phyloP scores from a whole-genome alignment of 37 sponge, comb jelly and placozoan genomes.

The Amphimedon queenslandica region DNA sequence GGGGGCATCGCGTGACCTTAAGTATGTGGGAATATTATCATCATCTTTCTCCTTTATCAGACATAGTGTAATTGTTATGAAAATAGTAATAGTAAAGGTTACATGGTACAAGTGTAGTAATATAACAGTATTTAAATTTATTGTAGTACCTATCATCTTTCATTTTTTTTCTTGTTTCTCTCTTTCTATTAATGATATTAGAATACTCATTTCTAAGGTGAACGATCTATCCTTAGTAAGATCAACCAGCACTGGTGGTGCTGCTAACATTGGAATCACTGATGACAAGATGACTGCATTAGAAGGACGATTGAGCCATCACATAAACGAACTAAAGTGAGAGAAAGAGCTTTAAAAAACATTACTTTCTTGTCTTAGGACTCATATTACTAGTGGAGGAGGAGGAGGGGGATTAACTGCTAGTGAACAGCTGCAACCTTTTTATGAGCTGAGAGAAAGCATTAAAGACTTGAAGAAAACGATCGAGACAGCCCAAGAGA shows the following conservation, averaged over 20 bases:
- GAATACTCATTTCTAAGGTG: neutral
- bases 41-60: too few relatives aligned
- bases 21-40: too few relatives aligned
- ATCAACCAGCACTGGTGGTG: neutral
- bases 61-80: too few relatives aligned
- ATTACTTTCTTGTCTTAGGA: neutral
- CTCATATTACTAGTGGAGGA: slow-evolving; percentile 12
- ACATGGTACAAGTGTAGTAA: too few relatives aligned
- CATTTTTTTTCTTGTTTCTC: too few relatives aligned
- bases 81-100: too few relatives aligned
- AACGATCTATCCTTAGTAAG: neutral
- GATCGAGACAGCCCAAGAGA: neutral
- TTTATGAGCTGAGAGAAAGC: slow-evolving; percentile 32
- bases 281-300: neutral
- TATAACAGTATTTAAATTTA: too few relatives aligned
- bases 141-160: too few relatives aligned
- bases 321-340: neutral
- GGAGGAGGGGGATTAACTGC: slow-evolving; percentile 7
- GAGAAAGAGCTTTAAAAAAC: neutral
- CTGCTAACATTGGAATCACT: neutral
- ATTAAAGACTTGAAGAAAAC: neutral
- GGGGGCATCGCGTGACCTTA: neutral
- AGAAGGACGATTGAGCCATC: slow-evolving; percentile 4
- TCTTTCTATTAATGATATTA: too few relatives aligned
- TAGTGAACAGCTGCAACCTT: slow-evolving; percentile 53